phyloP scores from a whole-genome alignment of 2,113 vertebrate genomes.

The Nyctibius bracteatus region DNA sequence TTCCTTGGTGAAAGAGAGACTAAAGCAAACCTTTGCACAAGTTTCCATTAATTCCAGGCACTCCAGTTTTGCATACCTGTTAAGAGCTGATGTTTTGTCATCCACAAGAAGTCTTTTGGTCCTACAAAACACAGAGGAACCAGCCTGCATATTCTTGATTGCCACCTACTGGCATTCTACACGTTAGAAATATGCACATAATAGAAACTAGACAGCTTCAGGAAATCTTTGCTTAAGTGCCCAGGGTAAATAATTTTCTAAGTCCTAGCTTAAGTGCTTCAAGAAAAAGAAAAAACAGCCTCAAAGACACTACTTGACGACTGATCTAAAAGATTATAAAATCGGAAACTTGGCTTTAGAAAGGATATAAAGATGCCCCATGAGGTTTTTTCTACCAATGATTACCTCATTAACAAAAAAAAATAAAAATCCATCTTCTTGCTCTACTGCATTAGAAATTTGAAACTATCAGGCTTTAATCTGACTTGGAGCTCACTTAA shows the following conservation, averaged over 20 bases:
- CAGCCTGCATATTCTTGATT: conserved; percentile 5
- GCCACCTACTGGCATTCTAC: conserved; percentile 44
- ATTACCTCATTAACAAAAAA: not conserved
- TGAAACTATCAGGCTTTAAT: not conserved
- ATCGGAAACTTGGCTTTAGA: not conserved
- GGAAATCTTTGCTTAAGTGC: not conserved
- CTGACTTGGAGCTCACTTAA: not conserved
- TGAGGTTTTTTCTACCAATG: not conserved
- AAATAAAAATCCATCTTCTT: not conserved
- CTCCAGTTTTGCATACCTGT: not conserved
- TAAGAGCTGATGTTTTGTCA: not conserved
- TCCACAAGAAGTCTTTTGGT: not conserved
- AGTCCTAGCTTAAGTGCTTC: not conserved
- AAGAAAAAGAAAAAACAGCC: not conserved
- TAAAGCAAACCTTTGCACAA: not conserved
- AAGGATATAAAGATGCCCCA: not conserved
- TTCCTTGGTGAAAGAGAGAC: not conserved
- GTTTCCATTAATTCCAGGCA: not conserved
- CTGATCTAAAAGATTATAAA: not conserved
- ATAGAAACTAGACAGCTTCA: not conserved
- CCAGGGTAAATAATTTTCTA: not conserved
- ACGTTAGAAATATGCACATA: not conserved
- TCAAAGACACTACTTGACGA: not conserved
- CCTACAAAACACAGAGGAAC: not conserved
- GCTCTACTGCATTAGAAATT: not conserved